These are phyloP conservation scores for Proisotoma minuta DNA, from an alignment of 2,888 invertebrate genomes.

Conservation along the genomic window DNA sequence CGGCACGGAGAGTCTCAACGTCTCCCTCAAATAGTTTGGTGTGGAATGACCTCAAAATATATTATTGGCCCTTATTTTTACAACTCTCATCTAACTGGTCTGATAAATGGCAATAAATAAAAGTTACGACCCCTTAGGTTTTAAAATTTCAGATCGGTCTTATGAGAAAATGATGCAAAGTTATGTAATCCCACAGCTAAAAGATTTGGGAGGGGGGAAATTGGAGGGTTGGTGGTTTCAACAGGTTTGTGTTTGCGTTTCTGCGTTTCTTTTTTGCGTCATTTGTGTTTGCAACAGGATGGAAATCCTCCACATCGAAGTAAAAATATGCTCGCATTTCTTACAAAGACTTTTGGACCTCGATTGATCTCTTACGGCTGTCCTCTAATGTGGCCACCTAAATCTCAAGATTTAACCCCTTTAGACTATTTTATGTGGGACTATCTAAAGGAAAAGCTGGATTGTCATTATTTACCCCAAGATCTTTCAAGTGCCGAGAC, in stretches of 20 bases:
- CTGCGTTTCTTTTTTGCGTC: too few species aligned
- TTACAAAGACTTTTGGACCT: conserved; percentile 34
- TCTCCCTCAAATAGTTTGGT: conserved; percentile 45
- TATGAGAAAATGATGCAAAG: conserved; percentile 43
- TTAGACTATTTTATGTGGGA: conserved; percentile 47
- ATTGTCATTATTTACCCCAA: conserved; percentile 25
- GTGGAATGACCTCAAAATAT: conserved; percentile 39
- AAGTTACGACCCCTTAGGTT: neutral
- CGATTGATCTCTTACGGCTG: conserved; percentile 38
- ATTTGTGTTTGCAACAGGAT: conserved; percentile 23
- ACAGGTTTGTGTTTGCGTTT: conserved; percentile 35
- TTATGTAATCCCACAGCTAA: conserved; percentile 35
- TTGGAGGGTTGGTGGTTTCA: conserved; percentile 24
- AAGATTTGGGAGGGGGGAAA: conserved; percentile 12
- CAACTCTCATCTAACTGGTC: conserved; percentile 44
- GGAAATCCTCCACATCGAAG: conserved; percentile 41
- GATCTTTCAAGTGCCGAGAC: conserved; percentile 21
- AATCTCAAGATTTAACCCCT: conserved; percentile 46
- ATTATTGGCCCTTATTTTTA: conserved; percentile 46
- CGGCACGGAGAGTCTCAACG: neutral
- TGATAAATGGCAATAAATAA: neutral
- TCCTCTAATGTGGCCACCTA: conserved; percentile 38
- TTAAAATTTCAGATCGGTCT: conserved; percentile 29
- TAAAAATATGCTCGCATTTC: conserved; percentile 24
- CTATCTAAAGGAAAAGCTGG: conserved; percentile 36